Conservation (phyloP, 2,888 invertebrate genomes). For the Watsonalla binaria region DNA sequence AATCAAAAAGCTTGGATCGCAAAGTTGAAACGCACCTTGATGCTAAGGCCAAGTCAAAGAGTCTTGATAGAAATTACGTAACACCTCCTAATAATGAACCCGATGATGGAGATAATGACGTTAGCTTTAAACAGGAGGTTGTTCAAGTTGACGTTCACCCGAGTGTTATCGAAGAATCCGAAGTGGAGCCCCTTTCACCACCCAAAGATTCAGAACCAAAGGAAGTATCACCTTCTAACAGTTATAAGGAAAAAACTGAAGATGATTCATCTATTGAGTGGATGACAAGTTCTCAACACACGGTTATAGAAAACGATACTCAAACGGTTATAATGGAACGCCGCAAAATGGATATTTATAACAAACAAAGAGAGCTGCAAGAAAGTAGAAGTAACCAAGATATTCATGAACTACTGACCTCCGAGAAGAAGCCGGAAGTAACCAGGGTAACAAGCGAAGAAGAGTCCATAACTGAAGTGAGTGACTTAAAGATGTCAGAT, state of each 20-base stretch:
- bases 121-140: conserved; percentile 71
- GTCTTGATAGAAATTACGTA: conserved; percentile 82
- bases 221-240: conserved; percentile 57
- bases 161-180: conserved; percentile 44
- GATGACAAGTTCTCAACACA: conserved; percentile 66
- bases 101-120: conserved; percentile 50
- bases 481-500: conserved; percentile 78
- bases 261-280: conserved; percentile 72
- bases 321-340: conserved; percentile 81
- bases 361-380: conserved; percentile 72
- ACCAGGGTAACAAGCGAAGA: conserved; percentile 81
- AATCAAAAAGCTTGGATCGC: conserved; percentile 83
- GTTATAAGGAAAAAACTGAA: conserved; percentile 65
- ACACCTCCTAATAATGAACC: conserved; percentile 51
- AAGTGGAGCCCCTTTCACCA: conserved; percentile 21
- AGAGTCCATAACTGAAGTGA: conserved; percentile 83
- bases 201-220: conserved; percentile 34
- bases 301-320: conserved; percentile 75
- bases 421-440: conserved; percentile 68
- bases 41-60: conserved; percentile 81
- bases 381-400: conserved; percentile 62
- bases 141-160: conserved; percentile 72
- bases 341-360: conserved; percentile 80
- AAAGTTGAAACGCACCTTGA: conserved; percentile 79
- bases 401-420: conserved; percentile 44